Evolutionary conservation across 2,888 invertebrate genomes (phyloP).

Genomic region (Panopea generosa): DNA sequence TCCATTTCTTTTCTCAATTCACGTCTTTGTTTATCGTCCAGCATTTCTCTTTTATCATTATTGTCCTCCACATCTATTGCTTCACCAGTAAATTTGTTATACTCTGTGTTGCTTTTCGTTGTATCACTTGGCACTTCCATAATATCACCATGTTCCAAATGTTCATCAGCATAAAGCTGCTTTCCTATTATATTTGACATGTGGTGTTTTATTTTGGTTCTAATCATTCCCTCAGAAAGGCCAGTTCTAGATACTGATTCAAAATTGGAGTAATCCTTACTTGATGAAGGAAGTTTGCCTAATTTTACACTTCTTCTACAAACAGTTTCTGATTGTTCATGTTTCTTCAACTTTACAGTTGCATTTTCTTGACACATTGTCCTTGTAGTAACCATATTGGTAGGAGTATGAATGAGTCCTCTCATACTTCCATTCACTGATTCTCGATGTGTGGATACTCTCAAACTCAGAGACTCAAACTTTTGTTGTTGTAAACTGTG

Average conservation of each 20-base stretch:
- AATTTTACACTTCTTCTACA: constrained; percentile 11
- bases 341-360: constrained; percentile 10
- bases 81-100: no score
- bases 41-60: no score
- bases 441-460: neutral
- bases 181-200: constrained; percentile 58
- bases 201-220: constrained; percentile 43
- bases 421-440: neutral
- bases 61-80: no score
- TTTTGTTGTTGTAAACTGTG: no score
- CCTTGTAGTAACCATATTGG: constrained; percentile 21
- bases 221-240: constrained; percentile 45
- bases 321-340: constrained; percentile 22
- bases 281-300: constrained; percentile 2
- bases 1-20: no score
- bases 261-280: constrained; percentile 35
- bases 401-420: neutral
- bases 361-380: constrained; percentile 16
- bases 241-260: constrained; percentile 25
- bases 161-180: constrained; percentile 28
- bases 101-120: no score
- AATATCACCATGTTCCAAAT: no score
- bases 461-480: neutral
- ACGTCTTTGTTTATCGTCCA: no score
- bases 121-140: no score